Conservation (phyloP, 2,113 vertebrate genomes). For the Bujurquina vittata region DNA sequence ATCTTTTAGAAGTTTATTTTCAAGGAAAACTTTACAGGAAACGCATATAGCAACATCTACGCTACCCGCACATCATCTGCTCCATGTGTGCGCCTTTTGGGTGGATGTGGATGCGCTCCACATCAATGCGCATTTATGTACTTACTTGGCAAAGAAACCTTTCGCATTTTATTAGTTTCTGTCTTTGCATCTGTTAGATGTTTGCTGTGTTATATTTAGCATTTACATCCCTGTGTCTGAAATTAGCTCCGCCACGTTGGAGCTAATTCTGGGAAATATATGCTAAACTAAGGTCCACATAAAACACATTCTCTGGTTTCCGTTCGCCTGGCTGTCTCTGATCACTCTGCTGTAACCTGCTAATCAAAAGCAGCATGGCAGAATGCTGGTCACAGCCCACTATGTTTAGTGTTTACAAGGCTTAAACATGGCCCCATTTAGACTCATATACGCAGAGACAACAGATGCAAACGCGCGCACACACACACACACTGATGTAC, state of each 20-base stretch:
- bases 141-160: constrained; percentile 35
- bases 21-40: constrained; percentile 42
- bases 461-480: constrained; percentile 14
- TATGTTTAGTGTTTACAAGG: constrained; percentile 78
- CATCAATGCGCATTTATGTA: constrained; percentile 39
- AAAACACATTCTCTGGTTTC: constrained; percentile 71
- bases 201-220: constrained; percentile 65
- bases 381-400: constrained; percentile 52
- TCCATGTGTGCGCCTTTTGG: background rate
- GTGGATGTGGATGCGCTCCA: constrained; percentile 24
- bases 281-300: constrained; percentile 68
- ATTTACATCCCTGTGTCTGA: constrained; percentile 55
- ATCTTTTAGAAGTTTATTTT: constrained; percentile 41
- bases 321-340: constrained; percentile 62
- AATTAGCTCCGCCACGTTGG: constrained; percentile 49
- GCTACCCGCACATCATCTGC: constrained; percentile 37
- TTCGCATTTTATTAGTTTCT: constrained; percentile 67
- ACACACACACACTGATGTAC: background rate
- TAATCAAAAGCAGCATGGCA: constrained; percentile 70
- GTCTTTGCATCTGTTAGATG: constrained; percentile 61
- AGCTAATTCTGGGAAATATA: constrained; percentile 66
- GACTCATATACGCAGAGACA: constrained; percentile 38
- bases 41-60: constrained; percentile 37
- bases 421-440: constrained; percentile 48
- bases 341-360: constrained; percentile 65